Percentiles rank a stretch among this genome's conserved stretches.
phyloP scores from a whole-genome alignment of 2,113 vertebrate genomes.

The Hyaena hyaena region DNA sequence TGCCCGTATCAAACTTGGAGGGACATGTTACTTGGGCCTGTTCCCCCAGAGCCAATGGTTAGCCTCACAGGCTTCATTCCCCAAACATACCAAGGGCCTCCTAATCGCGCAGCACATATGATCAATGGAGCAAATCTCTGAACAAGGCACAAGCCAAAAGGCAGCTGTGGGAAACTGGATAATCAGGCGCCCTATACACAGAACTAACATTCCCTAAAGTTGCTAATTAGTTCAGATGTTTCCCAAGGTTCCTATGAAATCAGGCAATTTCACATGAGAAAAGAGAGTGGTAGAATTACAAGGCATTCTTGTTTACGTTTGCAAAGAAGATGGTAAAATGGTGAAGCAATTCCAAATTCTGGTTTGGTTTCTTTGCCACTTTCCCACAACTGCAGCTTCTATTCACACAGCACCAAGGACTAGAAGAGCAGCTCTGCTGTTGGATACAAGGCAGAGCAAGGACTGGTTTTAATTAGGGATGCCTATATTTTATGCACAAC shows the following conservation, averaged over 20 bases:
- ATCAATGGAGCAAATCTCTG: not conserved
- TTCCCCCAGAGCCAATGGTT: not conserved
- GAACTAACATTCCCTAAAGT: slow-evolving; percentile 10
- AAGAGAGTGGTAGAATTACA: not conserved
- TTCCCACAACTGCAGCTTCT: not conserved
- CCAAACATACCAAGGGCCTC: not conserved
- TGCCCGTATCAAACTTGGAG: not conserved
- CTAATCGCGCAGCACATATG: not conserved
- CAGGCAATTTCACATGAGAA: not conserved
- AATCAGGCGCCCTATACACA: not conserved
- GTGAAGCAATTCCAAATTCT: slow-evolving; percentile 1
- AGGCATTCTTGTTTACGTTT: slow-evolving; percentile 16
- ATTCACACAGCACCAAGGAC: not conserved
- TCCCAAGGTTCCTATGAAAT: slow-evolving; percentile 23
- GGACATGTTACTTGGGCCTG: not conserved
- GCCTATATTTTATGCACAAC: not conserved
- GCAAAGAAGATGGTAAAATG: not conserved
- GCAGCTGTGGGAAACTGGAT: slow-evolving; percentile 13
- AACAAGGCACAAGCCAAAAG: slow-evolving; percentile 40
- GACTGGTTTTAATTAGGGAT: not conserved
- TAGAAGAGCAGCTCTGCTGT: not conserved
- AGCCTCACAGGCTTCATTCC: not conserved
- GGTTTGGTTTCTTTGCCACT: not conserved
- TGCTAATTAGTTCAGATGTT: not conserved
- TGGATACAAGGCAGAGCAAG: not conserved